phyloP scores from a whole-genome alignment of 2,888 invertebrate species.

The Hyposoter dolosus region DNA sequence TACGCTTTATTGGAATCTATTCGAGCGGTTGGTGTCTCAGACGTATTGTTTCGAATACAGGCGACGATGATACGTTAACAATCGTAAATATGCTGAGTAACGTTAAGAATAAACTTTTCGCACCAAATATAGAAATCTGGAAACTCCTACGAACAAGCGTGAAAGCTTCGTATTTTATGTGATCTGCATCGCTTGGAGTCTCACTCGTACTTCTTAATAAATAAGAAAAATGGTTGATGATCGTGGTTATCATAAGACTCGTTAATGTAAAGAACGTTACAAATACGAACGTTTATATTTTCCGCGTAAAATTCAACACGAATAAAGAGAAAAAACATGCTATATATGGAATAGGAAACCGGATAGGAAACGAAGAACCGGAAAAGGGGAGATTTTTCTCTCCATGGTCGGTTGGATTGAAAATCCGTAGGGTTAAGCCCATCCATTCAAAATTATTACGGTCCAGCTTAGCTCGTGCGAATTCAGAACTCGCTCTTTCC shows the following conservation, averaged over 20 bases:
- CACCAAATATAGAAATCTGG: neutral
- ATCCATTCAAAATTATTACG: slow-evolving; percentile 76
- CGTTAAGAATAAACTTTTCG: slow-evolving; percentile 53
- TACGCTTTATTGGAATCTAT: slow-evolving; percentile 1
- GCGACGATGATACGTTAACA: neutral
- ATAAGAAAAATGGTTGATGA: slow-evolving; percentile 16
- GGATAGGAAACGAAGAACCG: slow-evolving; percentile 56
- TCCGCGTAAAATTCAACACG: neutral
- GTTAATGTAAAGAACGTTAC: neutral
- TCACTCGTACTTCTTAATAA: slow-evolving; percentile 8
- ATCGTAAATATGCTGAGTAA: slow-evolving; percentile 22
- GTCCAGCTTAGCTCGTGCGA: slow-evolving; percentile 71
- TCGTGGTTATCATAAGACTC: neutral
- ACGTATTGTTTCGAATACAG: neutral
- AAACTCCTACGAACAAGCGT: neutral
- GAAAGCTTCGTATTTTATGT: slow-evolving; percentile 23
- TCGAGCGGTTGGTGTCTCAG: neutral
- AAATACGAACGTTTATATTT: neutral
- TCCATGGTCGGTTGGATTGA: slow-evolving; percentile 40
- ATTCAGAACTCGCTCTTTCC: slow-evolving; percentile 55
- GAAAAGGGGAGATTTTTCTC: slow-evolving; percentile 53
- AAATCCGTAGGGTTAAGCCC: slow-evolving; percentile 72
- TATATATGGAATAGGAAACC: neutral
- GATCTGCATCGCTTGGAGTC: slow-evolving; percentile 42
- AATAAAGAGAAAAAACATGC: slow-evolving; percentile 7